These are phyloP conservation scores for Heliconius nattereri DNA, from an alignment of 1,140 invertebrate species.

Conservation along the genomic window DNA sequence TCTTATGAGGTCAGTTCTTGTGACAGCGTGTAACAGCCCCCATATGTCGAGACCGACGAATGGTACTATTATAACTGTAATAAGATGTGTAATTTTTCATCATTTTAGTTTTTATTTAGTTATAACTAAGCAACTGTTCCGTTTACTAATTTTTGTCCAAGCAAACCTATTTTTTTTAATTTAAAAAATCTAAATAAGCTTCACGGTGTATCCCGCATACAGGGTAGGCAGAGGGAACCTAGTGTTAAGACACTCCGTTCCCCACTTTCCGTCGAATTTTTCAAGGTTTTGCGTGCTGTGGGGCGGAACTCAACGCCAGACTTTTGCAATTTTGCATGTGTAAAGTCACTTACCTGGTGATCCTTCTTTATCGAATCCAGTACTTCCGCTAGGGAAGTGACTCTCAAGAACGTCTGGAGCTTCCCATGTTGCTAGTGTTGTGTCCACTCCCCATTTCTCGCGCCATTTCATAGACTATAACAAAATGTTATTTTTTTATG, in stretches of 20 bases:
- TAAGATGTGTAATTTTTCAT: not conserved
- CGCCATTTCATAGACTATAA: conserved; percentile 89
- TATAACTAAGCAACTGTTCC: no score
- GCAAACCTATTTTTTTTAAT: no score
- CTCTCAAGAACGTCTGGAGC: conserved; percentile 86
- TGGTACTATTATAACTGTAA: conserved; percentile 86
- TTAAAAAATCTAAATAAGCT: no score
- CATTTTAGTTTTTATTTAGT: no score
- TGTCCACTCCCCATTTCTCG: conserved; percentile 89
- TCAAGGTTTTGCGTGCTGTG: no score
- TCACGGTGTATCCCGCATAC: no score
- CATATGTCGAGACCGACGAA: conserved; percentile 89
- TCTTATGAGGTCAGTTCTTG: conserved; percentile 87
- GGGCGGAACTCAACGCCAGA: not conserved
- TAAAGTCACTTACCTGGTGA: conserved; percentile 83
- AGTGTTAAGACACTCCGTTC: no score
- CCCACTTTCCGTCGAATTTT: no score
- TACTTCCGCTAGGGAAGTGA: conserved; percentile 88
- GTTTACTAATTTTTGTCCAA: no score
- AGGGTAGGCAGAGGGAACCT: no score
- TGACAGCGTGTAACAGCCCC: conserved; percentile 89
- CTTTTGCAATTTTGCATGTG: not conserved
- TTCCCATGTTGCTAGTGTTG: conserved; percentile 84
- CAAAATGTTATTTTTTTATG: not conserved
- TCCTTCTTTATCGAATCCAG: conserved; percentile 92